phyloP scores from a whole-genome alignment of 2,888 invertebrate species.

The Ceramica pisi region DNA sequence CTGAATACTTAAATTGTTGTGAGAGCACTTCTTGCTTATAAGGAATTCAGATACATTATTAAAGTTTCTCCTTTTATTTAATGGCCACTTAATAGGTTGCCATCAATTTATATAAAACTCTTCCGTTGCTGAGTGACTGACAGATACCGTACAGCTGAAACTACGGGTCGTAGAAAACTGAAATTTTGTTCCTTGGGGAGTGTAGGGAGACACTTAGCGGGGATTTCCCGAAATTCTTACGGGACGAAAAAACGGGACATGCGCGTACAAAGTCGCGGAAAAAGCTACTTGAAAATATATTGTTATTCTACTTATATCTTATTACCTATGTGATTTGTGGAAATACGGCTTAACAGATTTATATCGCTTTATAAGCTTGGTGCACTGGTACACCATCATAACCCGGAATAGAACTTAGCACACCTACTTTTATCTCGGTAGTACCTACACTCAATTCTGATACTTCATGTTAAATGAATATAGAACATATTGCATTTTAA shows the following conservation, averaged over 20 bases:
- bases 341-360: background rate
- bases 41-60: conserved; percentile 1
- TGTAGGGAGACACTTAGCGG: too few relatives aligned
- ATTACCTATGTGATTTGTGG: background rate
- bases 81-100: background rate
- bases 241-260: too few relatives aligned
- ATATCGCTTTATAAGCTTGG: background rate
- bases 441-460: background rate
- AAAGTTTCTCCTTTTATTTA: background rate
- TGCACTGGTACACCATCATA: background rate
- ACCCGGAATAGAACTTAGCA: too few relatives aligned
- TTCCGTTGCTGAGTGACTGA: too few relatives aligned
- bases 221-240: too few relatives aligned
- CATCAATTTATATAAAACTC: too few relatives aligned
- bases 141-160: too few relatives aligned
- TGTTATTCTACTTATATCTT: background rate
- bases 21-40: conserved; percentile 13
- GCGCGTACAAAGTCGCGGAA: too few relatives aligned
- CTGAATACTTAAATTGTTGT: conserved; percentile 24
- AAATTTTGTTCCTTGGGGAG: too few relatives aligned
- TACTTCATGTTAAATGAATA: background rate
- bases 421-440: too few relatives aligned
- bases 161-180: too few relatives aligned
- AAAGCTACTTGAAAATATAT: too few relatives aligned
- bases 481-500: background rate